These are phyloP conservation scores for Pegea sp. DNA, from an alignment of 23 tunicate genomes.

Conservation along the genomic window DNA sequence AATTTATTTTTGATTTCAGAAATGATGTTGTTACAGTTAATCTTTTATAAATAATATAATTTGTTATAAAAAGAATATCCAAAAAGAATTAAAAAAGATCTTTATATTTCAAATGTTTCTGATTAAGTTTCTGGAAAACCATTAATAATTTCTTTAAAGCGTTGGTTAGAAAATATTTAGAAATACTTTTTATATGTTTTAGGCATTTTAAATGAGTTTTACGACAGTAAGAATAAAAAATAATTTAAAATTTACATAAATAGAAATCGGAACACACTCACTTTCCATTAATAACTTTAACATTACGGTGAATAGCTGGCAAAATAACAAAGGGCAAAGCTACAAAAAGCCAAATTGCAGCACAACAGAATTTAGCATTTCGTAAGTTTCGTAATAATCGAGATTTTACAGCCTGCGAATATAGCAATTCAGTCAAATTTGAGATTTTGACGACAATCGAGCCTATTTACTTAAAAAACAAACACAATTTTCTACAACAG, in stretches of 20 bases:
- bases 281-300: background rate
- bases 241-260: background rate
- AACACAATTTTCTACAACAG: too few species aligned
- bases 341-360: conserved; percentile 10
- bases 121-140: too few species aligned
- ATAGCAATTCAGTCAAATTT: background rate
- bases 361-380: conserved; percentile 16
- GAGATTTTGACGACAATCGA: background rate
- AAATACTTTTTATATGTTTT: too few species aligned
- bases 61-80: background rate
- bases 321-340: conserved; percentile 15
- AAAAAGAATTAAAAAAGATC: too few species aligned
- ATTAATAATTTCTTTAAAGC: too few species aligned
- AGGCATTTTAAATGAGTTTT: too few species aligned
- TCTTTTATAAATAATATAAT: too few species aligned
- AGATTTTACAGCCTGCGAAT: conserved; percentile 23
- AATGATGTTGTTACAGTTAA: too few species aligned
- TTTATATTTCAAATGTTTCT: too few species aligned
- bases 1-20: too few species aligned
- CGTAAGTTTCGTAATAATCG: conserved; percentile 18
- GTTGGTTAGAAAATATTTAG: too few species aligned
- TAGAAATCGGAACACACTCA: background rate
- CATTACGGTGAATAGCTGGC: conserved; percentile 14
- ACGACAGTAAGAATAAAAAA: background rate
- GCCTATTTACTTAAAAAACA: background rate